Base-by-base conservation (phyloP, 2,888 invertebrate species). In the Aethes cnicana region DNA sequence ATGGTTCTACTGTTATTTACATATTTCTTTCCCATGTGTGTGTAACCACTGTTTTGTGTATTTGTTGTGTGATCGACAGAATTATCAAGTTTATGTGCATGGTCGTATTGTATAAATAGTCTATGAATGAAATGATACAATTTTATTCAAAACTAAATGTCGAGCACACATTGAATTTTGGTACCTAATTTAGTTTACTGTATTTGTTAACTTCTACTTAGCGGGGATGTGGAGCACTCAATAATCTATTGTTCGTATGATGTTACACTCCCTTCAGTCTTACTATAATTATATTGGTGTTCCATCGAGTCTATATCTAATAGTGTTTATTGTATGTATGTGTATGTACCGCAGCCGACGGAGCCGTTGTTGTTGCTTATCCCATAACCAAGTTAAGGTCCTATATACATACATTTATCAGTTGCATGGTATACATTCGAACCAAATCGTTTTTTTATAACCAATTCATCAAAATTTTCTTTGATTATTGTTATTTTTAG, bases 401-500 rank as follows among this genome's bases (percentile, higher is more conserved):
- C 75, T 70, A 75, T 76, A 73, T 72, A 74, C 65, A 70, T 70
- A 64, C 66, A 68, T 57, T 61, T 53, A 61, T 50, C 68, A 72
- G 75, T 74, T 69, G 74, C 73, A 75, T 70, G 61, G 61, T 72
- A 69, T 72, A 66, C 63, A 59, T 66, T 63, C 58, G 64, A 68
- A 66, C 68, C 69, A 64, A 73, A 64, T 66, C 69, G 66, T 64
- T 65, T n/a, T n/a, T n/a, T 62, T 61, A 66, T 69, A 67, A 69
- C 67, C 71, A 72, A 74, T 76, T 73, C 73, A 76, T 69, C 68
- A 66, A 70, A 74, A 69, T 71, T 80, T 75, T 71, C 68, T 79
- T 84, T 79, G 66, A 73, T 76, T 81, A 69, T 66, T 83, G 81
- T 85, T 86, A 83, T 81, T 80, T 84, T 82, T 83, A 81, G 81